Evolutionary conservation across 2,113 vertebrate genomes (phyloP).

Genomic region (Okapia johnstoni): DNA sequence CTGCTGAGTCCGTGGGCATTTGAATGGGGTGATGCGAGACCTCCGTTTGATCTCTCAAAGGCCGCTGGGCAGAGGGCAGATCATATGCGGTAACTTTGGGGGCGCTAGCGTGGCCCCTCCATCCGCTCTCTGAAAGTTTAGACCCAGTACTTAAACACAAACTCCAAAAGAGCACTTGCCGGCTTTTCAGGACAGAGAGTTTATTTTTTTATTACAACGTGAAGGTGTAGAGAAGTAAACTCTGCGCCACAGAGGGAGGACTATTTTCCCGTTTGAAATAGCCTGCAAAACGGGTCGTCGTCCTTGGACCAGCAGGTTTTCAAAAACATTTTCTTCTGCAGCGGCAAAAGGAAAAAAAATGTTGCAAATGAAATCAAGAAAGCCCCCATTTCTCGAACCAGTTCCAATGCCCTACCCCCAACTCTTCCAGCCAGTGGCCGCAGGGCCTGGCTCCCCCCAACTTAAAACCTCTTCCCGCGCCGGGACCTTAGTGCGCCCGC

Average conservation of each 20-base stretch:
- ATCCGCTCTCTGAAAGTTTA: background rate
- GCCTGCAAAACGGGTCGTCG: background rate
- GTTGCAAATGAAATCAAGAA: background rate
- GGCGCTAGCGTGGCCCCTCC: background rate
- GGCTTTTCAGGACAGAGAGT: background rate
- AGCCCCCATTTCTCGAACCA: background rate
- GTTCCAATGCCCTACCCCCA: background rate
- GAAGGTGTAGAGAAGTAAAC: background rate
- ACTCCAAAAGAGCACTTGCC: background rate
- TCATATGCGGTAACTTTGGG: background rate
- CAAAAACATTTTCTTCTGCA: background rate
- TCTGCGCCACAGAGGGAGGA: no score
- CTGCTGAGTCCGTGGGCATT: background rate
- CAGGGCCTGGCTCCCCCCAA: background rate
- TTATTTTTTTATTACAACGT: background rate
- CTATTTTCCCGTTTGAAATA: background rate
- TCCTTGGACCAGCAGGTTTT: background rate
- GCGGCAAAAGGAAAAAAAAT: background rate
- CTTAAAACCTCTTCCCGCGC: background rate
- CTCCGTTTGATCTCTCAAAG: background rate
- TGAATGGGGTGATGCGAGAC: background rate
- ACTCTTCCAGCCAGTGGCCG: background rate
- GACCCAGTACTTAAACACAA: background rate
- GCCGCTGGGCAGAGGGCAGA: background rate
- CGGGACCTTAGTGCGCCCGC: background rate